Conservation (phyloP, 92 coral and sea anemone species). For the Heteractis magnifica region DNA sequence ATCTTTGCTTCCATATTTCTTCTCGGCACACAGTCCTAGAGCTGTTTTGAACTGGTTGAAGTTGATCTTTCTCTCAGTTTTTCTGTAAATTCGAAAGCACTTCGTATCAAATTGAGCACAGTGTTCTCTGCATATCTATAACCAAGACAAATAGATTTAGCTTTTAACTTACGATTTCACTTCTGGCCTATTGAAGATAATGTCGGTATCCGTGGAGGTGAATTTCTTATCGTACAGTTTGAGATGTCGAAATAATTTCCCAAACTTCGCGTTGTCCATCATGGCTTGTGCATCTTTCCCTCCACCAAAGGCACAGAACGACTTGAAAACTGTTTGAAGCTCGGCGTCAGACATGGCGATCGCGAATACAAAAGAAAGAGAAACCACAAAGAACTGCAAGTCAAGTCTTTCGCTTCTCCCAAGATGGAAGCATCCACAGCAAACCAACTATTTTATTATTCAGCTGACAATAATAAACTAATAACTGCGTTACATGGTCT, state of each 20-base stretch:
- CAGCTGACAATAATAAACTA: not conserved
- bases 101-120: not conserved
- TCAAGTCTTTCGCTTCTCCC: not conserved
- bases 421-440: not conserved
- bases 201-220: slow-evolving; percentile 86
- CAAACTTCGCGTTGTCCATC: slow-evolving; percentile 95
- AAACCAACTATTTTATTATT: not conserved
- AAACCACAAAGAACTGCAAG: not conserved
- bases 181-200: slow-evolving; percentile 89
- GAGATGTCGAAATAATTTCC: slow-evolving; percentile 81
- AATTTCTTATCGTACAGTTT: slow-evolving; percentile 78
- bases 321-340: slow-evolving; percentile 59
- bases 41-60: slow-evolving; percentile 74
- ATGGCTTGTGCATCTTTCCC: slow-evolving; percentile 64
- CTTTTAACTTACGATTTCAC: slow-evolving; percentile 69
- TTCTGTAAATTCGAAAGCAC: slow-evolving; percentile 45
- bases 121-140: not conserved
- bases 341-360: slow-evolving; percentile 59
- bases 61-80: slow-evolving; percentile 81
- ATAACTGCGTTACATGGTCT: not conserved
- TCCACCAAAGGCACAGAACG: slow-evolving; percentile 94
- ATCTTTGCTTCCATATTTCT: slow-evolving; percentile 62
- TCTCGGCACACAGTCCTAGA: slow-evolving; percentile 72
- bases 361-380: not conserved
- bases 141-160: not conserved